These are phyloP conservation scores for Sinocyclocheilus maitianheensis DNA, from an alignment of 2,113 vertebrate species.

Conservation along the genomic window DNA sequence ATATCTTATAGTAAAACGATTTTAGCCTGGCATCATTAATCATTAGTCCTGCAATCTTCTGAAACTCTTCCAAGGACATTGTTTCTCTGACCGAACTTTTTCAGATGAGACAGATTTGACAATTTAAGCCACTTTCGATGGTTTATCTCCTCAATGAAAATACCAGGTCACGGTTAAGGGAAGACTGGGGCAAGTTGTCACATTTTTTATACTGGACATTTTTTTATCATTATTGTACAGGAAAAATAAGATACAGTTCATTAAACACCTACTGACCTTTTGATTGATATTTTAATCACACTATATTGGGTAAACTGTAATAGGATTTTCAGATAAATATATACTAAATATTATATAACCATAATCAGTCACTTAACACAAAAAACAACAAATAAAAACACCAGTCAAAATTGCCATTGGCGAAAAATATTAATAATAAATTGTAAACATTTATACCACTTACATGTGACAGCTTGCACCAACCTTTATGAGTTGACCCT, in stretches of 20 bases:
- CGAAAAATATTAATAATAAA: too few relatives aligned
- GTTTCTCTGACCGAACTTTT: background rate
- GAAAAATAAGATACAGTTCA: background rate
- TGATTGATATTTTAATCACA: background rate
- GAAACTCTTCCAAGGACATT: conserved; percentile 1
- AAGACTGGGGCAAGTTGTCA: too few relatives aligned
- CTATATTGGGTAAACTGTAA: background rate
- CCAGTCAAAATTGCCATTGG: background rate
- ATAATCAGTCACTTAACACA: background rate
- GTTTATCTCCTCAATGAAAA: background rate
- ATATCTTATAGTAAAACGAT: conserved; percentile 15
- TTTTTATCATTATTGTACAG: background rate
- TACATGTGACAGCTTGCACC: background rate
- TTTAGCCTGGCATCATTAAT: conserved; percentile 9
- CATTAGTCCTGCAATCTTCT: background rate
- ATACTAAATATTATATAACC: background rate
- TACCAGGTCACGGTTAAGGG: too few relatives aligned
- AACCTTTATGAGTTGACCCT: background rate
- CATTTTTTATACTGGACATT: background rate
- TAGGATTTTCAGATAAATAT: background rate
- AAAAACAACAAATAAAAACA: background rate
- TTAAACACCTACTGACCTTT: background rate
- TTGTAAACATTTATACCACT: background rate
- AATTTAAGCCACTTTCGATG: background rate
- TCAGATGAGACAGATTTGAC: background rate